These are phyloP conservation scores for Blennius ocellaris DNA, from an alignment of 2,113 vertebrate species.

Conservation along the genomic window DNA sequence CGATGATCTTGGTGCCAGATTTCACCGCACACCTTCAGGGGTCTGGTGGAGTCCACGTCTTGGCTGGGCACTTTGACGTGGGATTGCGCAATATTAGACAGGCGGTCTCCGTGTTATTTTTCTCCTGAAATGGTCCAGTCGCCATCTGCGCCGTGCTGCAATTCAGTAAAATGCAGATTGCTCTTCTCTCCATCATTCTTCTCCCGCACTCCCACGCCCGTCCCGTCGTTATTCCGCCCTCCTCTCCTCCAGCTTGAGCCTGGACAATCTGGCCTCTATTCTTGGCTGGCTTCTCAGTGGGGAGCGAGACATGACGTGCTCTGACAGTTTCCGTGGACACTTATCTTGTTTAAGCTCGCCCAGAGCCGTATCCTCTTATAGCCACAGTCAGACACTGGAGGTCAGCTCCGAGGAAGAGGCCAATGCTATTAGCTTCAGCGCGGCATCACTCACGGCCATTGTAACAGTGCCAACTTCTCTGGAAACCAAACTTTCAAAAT, in stretches of 20 bases:
- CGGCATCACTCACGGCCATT: constrained; percentile 27
- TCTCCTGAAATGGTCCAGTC: background rate
- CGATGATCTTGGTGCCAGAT: too few relatives aligned
- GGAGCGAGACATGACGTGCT: constrained; percentile 61
- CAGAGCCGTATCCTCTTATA: constrained; percentile 59
- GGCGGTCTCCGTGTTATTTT: background rate
- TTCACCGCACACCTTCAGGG: too few relatives aligned
- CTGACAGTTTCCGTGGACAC: constrained; percentile 55
- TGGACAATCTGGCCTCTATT: constrained; percentile 73
- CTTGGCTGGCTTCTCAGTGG: constrained; percentile 61
- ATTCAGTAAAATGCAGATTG: constrained; percentile 36
- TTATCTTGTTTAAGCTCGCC: constrained; percentile 74
- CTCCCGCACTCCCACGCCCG: constrained; percentile 61
- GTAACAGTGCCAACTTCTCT: constrained; percentile 27
- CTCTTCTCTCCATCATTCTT: constrained; percentile 52
- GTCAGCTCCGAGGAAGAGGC: constrained; percentile 45
- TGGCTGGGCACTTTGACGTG: too few relatives aligned
- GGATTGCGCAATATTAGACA: too few relatives aligned
- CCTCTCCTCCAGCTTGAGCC: constrained; percentile 67
- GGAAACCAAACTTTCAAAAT: constrained; percentile 23
- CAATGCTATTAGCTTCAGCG: constrained; percentile 63
- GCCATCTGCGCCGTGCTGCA: constrained; percentile 28
- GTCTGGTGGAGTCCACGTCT: too few relatives aligned
- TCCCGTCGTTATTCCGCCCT: constrained; percentile 52
- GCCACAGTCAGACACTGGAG: constrained; percentile 38